These are phyloP conservation scores for Sarcophaga caerulescens DNA, from an alignment of 2,888 invertebrate species.

Conservation along the genomic window DNA sequence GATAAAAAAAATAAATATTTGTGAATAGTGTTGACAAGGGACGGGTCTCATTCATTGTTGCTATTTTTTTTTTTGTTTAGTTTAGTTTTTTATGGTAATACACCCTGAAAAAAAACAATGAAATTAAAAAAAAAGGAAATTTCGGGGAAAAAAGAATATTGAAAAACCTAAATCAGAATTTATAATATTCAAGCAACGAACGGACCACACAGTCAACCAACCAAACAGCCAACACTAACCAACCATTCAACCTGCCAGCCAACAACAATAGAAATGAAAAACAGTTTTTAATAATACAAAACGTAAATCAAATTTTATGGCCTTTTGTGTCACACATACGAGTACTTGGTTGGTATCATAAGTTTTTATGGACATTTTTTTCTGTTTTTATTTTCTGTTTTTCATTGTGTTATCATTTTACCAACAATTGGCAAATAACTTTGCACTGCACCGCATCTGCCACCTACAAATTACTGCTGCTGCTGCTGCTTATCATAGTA, in stretches of 20 bases:
- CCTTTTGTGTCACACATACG: conserved; percentile 69
- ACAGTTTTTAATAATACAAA: conserved; percentile 74
- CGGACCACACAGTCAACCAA: too few relatives aligned
- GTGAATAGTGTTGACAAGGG: conserved; percentile 38
- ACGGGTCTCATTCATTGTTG: conserved; percentile 21
- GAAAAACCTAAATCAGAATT: conserved; percentile 68
- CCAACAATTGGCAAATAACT: conserved; percentile 52
- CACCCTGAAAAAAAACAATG: conserved; percentile 2
- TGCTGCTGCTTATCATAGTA: conserved; percentile 1
- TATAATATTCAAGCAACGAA: conserved; percentile 61
- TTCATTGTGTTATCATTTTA: not conserved
- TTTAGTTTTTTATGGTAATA: conserved; percentile 27
- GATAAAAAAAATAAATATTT: not conserved
- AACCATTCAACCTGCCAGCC: too few relatives aligned
- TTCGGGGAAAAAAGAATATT: conserved; percentile 3
- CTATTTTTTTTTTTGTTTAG: too few relatives aligned
- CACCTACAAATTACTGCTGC: conserved; percentile 10
- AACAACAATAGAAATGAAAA: conserved; percentile 47
- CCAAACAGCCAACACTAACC: too few relatives aligned
- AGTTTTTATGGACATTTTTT: conserved; percentile 8
- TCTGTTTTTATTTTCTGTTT: not conserved
- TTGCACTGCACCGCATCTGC: not conserved
- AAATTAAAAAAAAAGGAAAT: conserved; percentile 9
- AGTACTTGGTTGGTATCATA: conserved; percentile 1
- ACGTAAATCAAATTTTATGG: conserved; percentile 80